A percentile compares a stretch with the other conserved stretches of the same genome.
phyloP scores from a whole-genome alignment of 2,888 invertebrate genomes.

The Vesta saturnalis region DNA sequence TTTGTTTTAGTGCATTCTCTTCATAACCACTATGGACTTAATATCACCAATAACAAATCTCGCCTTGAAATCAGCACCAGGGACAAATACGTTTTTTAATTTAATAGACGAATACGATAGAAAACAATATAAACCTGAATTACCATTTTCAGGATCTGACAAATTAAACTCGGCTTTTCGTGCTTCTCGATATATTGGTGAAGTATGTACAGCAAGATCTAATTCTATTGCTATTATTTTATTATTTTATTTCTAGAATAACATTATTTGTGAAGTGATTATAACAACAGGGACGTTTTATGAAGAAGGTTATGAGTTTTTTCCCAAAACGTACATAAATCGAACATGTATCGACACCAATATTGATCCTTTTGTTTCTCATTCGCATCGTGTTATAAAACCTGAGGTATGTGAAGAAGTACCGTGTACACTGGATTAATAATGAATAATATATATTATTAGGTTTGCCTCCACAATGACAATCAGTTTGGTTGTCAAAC shows the following conservation, averaged over 20 bases:
- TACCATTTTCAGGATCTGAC: neutral
- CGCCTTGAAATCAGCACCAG: neutral
- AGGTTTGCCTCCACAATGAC: constrained; percentile 26
- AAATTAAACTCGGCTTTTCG: neutral
- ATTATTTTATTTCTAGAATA: constrained; percentile 23
- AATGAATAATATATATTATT: neutral
- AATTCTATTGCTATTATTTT: neutral
- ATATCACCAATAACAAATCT: neutral
- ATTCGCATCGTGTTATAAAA: constrained; percentile 11
- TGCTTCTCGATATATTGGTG: neutral
- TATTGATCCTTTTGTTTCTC: constrained; percentile 23
- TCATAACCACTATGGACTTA: constrained; percentile 2
- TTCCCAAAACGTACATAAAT: constrained; percentile 46
- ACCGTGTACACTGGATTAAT: neutral
- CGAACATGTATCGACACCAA: constrained; percentile 31
- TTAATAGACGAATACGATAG: neutral
- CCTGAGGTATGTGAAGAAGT: constrained; percentile 10
- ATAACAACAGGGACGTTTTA: constrained; percentile 16
- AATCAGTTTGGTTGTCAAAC: constrained; percentile 32
- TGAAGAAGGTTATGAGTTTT: constrained; percentile 49
- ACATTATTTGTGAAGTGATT: constrained; percentile 24
- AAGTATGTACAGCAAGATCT: constrained; percentile 20
- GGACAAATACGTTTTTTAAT: neutral
- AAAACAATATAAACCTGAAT: neutral
- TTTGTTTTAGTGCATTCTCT: constrained; percentile 18